Base-by-base conservation (phyloP, 2,113 vertebrate species). In the Delphinapterus leucas region DNA sequence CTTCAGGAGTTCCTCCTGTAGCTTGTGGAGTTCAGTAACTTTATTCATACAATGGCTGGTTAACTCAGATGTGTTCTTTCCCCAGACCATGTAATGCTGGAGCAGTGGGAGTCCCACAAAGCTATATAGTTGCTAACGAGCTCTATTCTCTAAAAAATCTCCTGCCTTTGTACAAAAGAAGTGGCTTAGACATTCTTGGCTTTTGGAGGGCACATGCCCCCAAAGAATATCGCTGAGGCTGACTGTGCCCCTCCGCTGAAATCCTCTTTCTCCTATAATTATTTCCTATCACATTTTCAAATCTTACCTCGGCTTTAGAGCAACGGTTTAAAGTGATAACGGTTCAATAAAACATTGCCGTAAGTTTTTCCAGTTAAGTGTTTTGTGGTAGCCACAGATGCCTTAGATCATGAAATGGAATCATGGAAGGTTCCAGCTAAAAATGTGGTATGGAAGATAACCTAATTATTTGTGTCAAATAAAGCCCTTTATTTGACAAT, bases 201-300 rank as follows among this genome's bases (percentile, higher is more conserved):
- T 67, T 81, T 71, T 41, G 68, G n/a, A 82, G 49, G 36, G 76
- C n/a, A 65, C 2, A 58, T 23, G 25, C 26, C 23, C 26, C 21
- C 58, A 65, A 58, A 91, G 70, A n/a, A 11, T 58, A 58, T 74
- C 49, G 90, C 41, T 74, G 85, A 81, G 87, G 41, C 21, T 80
- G 55, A 94, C 8, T 65, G n/a, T 6, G 25, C 3, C 23, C 8
- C 31, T 93, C 91, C 61, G 3, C 17, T 74, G 47, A 87, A 36
- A 79, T 81, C 60, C 18, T 84, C 60, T 92, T 83, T 61, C 36
- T 76, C 91, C 73, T 88, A 6, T 70, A 95, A 76, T 88, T 89
- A 77, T 88, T 93, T 94, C 53, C 82, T 74, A 49, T 47, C 25
- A 91, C 12, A 91, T 60, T 85, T 95, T 82, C 38, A 53, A 88